Percentiles rank a stretch among this genome's conserved stretches.
phyloP scores from a whole-genome alignment of 2,797 vertebrate genomes.

The Oreochromis grahami region DNA sequence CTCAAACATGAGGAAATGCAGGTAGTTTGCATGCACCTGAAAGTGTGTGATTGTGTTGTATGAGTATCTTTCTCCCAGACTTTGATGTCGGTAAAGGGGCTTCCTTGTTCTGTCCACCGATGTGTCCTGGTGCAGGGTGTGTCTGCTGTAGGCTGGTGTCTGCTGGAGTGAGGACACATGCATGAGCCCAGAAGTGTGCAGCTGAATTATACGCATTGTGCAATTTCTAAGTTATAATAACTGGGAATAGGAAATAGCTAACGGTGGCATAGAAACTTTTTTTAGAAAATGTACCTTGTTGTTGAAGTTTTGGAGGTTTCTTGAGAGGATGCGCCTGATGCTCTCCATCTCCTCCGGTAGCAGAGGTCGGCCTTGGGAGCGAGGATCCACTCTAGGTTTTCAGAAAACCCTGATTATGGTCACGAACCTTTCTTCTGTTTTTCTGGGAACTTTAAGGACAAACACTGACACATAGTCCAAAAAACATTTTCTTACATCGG shows the following conservation, averaged over 20 bases:
- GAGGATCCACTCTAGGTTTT: constrained; percentile 26
- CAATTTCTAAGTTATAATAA: not conserved
- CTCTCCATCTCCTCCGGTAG: constrained; percentile 75
- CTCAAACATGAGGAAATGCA: rapidly evolving
- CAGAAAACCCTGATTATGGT: not conserved
- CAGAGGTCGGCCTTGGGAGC: constrained; percentile 41
- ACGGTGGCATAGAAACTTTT: not conserved
- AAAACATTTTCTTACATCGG: constrained; percentile 18
- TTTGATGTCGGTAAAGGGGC: constrained; percentile 74
- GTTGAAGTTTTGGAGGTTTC: constrained; percentile 80
- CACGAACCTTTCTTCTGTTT: not conserved
- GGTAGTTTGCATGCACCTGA: constrained; percentile 30
- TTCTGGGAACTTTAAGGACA: not conserved
- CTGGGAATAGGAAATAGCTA: not conserved
- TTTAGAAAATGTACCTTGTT: constrained; percentile 66
- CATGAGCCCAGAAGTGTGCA: not conserved
- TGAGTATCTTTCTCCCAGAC: constrained; percentile 52
- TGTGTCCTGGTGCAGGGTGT: constrained; percentile 75
- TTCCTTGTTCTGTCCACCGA: constrained; percentile 54
- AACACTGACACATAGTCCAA: not conserved
- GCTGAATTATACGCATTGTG: not conserved
- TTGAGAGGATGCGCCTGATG: constrained; percentile 79
- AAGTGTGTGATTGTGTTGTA: constrained; percentile 24
- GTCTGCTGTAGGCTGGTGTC: constrained; percentile 80
- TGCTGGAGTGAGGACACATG: constrained; percentile 43